These are phyloP conservation scores for Phragmatobia fuliginosa DNA, from an alignment of 2,888 invertebrate species.

Conservation along the genomic window DNA sequence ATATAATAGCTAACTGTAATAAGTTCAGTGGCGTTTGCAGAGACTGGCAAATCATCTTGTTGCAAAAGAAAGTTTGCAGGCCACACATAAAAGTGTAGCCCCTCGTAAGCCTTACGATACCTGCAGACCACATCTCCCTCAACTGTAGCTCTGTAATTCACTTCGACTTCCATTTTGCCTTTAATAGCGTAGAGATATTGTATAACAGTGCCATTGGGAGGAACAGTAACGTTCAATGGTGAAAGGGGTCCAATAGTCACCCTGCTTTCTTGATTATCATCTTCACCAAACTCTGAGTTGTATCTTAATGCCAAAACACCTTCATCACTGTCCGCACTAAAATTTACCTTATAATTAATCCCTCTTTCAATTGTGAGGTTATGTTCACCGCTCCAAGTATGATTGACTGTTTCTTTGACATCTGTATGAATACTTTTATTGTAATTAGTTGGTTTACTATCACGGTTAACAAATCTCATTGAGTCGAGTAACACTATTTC, in stretches of 20 bases:
- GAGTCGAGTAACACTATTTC: not conserved
- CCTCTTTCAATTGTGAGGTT: not conserved
- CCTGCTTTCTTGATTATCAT: not conserved
- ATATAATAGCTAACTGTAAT: not conserved
- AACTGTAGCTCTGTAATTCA: not conserved
- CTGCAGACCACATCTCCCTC: not conserved
- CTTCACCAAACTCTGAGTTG: not conserved
- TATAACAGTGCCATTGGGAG: not conserved
- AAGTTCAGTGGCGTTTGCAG: accelerated
- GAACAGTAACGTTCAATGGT: not conserved
- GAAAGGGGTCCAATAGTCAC: not conserved
- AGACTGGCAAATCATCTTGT: not conserved
- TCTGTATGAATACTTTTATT: not conserved
- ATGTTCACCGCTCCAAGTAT: not conserved
- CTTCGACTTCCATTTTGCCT: not conserved
- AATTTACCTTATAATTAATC: not conserved
- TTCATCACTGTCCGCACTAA: not conserved
- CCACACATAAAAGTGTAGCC: not conserved
- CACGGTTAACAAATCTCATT: not conserved
- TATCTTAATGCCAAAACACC: not conserved
- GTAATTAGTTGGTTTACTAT: not conserved
- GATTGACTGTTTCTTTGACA: not conserved
- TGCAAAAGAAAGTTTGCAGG: not conserved
- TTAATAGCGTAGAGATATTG: not conserved
- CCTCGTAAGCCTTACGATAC: not conserved